Base-by-base conservation (phyloP, 2,797 vertebrate species). In the Sebastes ruberrimus region DNA sequence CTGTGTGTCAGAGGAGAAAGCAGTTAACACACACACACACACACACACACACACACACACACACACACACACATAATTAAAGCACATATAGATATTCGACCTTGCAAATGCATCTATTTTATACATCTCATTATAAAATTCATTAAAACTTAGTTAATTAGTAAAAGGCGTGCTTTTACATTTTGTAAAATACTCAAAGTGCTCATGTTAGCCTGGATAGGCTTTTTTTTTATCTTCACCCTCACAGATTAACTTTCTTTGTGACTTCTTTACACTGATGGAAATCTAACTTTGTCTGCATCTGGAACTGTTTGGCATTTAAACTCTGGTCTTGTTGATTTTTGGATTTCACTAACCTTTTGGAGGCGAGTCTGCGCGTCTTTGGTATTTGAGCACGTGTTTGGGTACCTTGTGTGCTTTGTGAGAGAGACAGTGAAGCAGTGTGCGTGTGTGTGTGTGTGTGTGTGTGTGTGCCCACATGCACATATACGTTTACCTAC, bases 121-220 rank as follows among this genome's bases (percentile, higher is more conserved):
- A 85, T 88, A 84, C 82, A 92, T 91, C 91, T 93, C 88, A 95
- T 95, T 94, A 95, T 82, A 93, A 94, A 95, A 89, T 92, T 89
- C 81, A 94, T 95, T 95, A 95, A 94, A 95, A 93, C 83, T 91
- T 89, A 60, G 67, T 88, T 93, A 93, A 94, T 95, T 92, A 92
- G 76, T 90, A 71, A 93, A 84, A 84, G 80, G 72, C 22, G 46
- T 74, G 55, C 73, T 88, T 88, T 73, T 83, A 85, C 66, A 82
- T 86, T 81, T 61, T 61, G 6, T 67, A 68, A 74, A 55, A 78
- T 20, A 74, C 30, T 67, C 32, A 33, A 28, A 38, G 23, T 28
- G 30, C 69, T 88, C 72, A 74, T 82, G 78, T 70, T 25, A 70
- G 23, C 13, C 25, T 55, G 25, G 3, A 22, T 59, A 10, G 13